Base-by-base conservation (phyloP, 2,888 invertebrate genomes). In the Platerodrilus igneus region DNA sequence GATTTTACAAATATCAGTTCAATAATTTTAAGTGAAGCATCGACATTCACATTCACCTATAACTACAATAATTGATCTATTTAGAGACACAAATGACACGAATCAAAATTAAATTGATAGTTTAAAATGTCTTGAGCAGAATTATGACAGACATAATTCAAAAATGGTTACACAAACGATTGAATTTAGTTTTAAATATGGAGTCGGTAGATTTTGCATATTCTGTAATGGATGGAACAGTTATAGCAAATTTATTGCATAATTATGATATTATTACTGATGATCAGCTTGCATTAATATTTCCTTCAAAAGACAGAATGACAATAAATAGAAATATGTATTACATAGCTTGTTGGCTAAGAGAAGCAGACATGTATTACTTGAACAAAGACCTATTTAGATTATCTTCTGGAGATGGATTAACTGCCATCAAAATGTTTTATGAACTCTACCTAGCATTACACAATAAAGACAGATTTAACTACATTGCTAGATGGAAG, bases 381-480 rank as follows among this genome's bases (percentile, higher is more conserved):
- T 63, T 58, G 26, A 68, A 72, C 13, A 53, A 67, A 2, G 74
- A 74, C 34, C 53, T 78, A 27, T 58, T 62, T 2, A 69, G 69
- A 34, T 68, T 79, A 9, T 72, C 72, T 43, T 65, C 68, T 36
- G 74, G 73, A 1, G 70, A 66, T 40, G 73, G 75, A 3, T 69
- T 73, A 5, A 61, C 73, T 1, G 63, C 77, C 4, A 62, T 79
- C 3, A 70, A 75, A 17, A 54, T 82, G 2, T 77, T 79, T 57
- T 80, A 80, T 60, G 74, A 77, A 59, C 60, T 81, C 3, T 81
- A 77, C 55, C 63, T 81, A 5, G 70, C 71, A 45, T 64, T 81
- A 30, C 77, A 79, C 49, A 74, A 73, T 55, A 76, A 72, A 57
- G 75, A 76, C 52, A 69, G 72, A 27, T 66, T 74, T 8, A 66